These are phyloP conservation scores for Netelia inedita DNA, from an alignment of 2,888 invertebrate species.

Conservation along the genomic window DNA sequence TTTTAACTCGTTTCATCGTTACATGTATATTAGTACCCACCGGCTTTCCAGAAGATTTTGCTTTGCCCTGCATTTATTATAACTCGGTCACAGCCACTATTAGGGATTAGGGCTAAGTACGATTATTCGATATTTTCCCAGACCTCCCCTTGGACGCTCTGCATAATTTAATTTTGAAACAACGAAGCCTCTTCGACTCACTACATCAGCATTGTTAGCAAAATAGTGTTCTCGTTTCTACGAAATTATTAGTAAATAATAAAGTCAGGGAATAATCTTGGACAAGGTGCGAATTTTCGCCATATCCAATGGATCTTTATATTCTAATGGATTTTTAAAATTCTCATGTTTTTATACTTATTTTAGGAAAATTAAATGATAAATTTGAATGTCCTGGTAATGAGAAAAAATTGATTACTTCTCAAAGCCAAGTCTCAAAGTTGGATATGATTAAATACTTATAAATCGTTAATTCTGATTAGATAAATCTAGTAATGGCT, in stretches of 20 bases:
- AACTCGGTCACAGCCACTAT: constrained; percentile 36
- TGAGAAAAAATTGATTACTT: too few species aligned
- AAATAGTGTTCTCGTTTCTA: not conserved
- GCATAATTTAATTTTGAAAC: constrained; percentile 41
- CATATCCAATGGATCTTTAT: not conserved
- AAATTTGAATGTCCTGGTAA: too few species aligned
- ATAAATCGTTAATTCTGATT: too few species aligned
- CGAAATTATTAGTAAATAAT: not conserved
- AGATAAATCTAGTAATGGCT: too few species aligned
- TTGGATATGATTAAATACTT: too few species aligned
- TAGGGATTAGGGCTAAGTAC: constrained; percentile 52
- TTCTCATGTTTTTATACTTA: too few species aligned
- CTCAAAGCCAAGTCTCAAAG: too few species aligned
- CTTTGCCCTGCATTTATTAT: not conserved
- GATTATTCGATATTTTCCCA: not conserved
- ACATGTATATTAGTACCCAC: not conserved
- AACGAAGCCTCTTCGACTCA: constrained; percentile 9
- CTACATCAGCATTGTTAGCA: not conserved
- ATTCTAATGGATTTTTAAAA: too few species aligned
- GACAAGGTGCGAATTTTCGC: not conserved
- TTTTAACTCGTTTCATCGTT: not conserved
- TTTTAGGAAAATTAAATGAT: too few species aligned
- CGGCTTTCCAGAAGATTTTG: not conserved
- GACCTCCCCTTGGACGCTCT: constrained; percentile 22
- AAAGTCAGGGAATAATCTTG: not conserved